Conservation (phyloP, 37 sponge, comb jelly and placozoan species). For the Dysidea cf. avara region DNA sequence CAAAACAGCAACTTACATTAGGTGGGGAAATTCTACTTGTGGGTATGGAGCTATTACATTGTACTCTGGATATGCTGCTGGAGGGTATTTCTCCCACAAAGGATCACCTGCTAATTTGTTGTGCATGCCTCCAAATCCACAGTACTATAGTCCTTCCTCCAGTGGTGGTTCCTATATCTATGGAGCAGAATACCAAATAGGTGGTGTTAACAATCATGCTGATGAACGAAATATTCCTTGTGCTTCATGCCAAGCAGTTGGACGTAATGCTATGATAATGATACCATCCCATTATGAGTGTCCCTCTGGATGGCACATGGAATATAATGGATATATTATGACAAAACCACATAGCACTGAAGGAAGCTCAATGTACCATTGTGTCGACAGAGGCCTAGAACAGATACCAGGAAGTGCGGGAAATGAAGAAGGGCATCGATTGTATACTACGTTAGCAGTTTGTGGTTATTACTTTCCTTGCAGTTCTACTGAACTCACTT, state of each 20-base stretch:
- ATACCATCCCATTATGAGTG: too few species aligned
- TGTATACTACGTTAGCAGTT: not conserved
- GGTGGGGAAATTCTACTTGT: too few species aligned
- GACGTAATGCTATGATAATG: slow-evolving; percentile 8
- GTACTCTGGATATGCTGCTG: too few species aligned
- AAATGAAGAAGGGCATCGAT: not conserved
- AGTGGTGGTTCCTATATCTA: too few species aligned
- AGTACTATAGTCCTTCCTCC: too few species aligned
- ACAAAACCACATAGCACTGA: not conserved
- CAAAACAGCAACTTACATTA: too few species aligned
- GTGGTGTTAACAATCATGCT: not conserved
- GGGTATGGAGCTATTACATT: too few species aligned
- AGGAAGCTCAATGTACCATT: not conserved
- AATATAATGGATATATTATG: slow-evolving; percentile 37
- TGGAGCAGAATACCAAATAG: slow-evolving; percentile 32
- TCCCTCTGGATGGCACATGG: slow-evolving; percentile 20
- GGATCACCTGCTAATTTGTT: slow-evolving; percentile 26
- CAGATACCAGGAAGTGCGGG: not conserved
- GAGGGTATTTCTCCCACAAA: not conserved
- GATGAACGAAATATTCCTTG: slow-evolving; percentile 25
- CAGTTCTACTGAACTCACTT: slow-evolving; percentile 18
- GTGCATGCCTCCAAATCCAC: slow-evolving; percentile 23
- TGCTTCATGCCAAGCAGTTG: slow-evolving; percentile 20
- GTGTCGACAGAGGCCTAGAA: slow-evolving; percentile 5
- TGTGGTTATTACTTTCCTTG: slow-evolving; percentile 22